Evolutionary conservation across 1,140 invertebrate genomes (phyloP).

Genomic region (Steinernema khuongi): DNA sequence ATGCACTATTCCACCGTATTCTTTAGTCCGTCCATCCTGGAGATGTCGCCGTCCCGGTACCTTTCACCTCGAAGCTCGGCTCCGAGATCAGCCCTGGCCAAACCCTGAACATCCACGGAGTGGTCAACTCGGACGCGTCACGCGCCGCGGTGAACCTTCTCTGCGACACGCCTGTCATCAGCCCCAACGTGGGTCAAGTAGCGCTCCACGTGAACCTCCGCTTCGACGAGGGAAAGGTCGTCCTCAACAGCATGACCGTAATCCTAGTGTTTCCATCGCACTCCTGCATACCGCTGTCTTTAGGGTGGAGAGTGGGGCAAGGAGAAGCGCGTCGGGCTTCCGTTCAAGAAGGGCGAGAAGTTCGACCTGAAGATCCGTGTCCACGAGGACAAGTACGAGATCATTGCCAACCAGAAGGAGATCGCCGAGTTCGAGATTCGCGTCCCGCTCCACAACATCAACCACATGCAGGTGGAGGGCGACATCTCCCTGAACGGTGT

Average conservation of each 20-base stretch:
- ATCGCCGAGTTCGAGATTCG: conserved; percentile 41
- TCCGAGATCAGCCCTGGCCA: neutral
- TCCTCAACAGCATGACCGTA: conserved; percentile 30
- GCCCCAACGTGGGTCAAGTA: conserved; percentile 16
- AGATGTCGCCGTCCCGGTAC: conserved; percentile 20
- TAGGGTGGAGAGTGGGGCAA: conserved; percentile 35
- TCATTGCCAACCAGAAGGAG: conserved; percentile 38
- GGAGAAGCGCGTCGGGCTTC: conserved; percentile 31
- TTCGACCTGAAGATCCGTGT: conserved; percentile 37
- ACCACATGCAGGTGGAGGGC: conserved; percentile 41
- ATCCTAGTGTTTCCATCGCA: neutral
- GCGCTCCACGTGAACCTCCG: conserved; percentile 32
- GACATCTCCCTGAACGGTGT: conserved; percentile 39
- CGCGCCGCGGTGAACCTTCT: conserved; percentile 38
- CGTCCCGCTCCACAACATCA: conserved; percentile 32
- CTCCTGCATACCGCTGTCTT: conserved; percentile 14
- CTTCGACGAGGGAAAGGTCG: conserved; percentile 35
- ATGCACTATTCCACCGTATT: no score
- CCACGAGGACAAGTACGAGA: conserved; percentile 28
- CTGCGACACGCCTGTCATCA: conserved; percentile 28
- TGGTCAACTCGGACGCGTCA: neutral
- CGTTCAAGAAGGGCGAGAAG: conserved; percentile 31
- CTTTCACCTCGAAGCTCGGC: conserved; percentile 8
- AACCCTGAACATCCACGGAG: conserved; percentile 17
- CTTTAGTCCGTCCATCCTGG: no score